These are phyloP conservation scores for Drymonia ruficornis DNA, from an alignment of 2,888 invertebrate species.

Conservation along the genomic window DNA sequence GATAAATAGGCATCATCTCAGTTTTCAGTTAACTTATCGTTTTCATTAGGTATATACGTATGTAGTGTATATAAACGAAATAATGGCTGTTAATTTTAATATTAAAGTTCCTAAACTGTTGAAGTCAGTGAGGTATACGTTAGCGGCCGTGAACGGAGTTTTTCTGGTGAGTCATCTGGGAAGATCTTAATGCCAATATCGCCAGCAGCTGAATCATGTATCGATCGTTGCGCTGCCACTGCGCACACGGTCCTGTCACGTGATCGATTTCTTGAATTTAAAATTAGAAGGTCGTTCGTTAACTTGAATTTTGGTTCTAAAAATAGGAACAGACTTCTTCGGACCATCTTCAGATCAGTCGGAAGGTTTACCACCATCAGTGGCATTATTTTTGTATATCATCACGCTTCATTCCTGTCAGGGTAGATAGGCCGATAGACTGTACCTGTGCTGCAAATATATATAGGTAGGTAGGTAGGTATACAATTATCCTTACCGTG, in stretches of 20 bases:
- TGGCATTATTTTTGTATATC: too few species aligned
- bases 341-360: too few species aligned
- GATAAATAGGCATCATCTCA: constrained; percentile 64
- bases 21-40: constrained; percentile 52
- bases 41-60: constrained; percentile 35
- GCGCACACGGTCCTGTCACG: constrained; percentile 16
- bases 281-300: background rate
- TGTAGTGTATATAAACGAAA: constrained; percentile 20
- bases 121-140: constrained; percentile 87
- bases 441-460: too few species aligned
- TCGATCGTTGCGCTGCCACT: constrained; percentile 7
- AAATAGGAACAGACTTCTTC: too few species aligned
- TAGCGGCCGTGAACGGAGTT: constrained; percentile 89
- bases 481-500: too few species aligned
- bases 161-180: constrained; percentile 86
- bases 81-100: constrained; percentile 59
- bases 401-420: too few species aligned
- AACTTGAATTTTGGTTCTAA: too few species aligned
- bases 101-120: constrained; percentile 79
- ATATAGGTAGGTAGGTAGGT: too few species aligned
- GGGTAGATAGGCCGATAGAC: too few species aligned
- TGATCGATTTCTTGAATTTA: constrained; percentile 15
- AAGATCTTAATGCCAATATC: constrained; percentile 13
- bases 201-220: constrained; percentile 10
- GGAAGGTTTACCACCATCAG: too few species aligned